phyloP scores from a whole-genome alignment of 1,140 invertebrate species.

The Sinella curviseta region DNA sequence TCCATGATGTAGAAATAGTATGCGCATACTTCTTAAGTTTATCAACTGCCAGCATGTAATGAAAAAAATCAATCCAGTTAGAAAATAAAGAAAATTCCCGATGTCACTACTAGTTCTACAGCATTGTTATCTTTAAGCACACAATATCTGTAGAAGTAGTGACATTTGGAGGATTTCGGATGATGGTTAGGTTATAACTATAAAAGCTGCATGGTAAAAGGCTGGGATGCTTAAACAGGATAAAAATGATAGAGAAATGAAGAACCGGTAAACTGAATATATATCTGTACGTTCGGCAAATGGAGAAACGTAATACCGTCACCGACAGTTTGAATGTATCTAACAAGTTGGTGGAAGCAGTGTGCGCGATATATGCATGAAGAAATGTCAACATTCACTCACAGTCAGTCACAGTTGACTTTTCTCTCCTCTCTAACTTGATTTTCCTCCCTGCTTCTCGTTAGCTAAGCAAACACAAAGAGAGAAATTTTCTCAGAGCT shows the following conservation, averaged over 20 bases:
- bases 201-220: background rate
- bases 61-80: no score
- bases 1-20: no score
- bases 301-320: background rate
- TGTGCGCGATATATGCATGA: slow-evolving; percentile 39
- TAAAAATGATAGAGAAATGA: background rate
- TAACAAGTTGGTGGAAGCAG: no score
- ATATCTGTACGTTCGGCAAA: background rate
- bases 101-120: no score
- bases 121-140: no score
- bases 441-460: slow-evolving; percentile 49
- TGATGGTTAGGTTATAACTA: no score
- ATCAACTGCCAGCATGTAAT: no score
- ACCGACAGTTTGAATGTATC: no score
- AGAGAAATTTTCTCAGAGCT: slow-evolving; percentile 33
- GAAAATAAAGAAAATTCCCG: no score
- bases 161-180: no score
- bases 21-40: no score
- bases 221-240: background rate
- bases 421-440: slow-evolving; percentile 48
- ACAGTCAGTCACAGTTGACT: slow-evolving; percentile 48
- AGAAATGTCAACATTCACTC: slow-evolving; percentile 50
- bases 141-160: no score
- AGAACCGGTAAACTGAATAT: background rate
- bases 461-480: slow-evolving; percentile 51